These are phyloP conservation scores for Dendrolimus kikuchii DNA, from an alignment of 1,140 invertebrate genomes.

Conservation along the genomic window DNA sequence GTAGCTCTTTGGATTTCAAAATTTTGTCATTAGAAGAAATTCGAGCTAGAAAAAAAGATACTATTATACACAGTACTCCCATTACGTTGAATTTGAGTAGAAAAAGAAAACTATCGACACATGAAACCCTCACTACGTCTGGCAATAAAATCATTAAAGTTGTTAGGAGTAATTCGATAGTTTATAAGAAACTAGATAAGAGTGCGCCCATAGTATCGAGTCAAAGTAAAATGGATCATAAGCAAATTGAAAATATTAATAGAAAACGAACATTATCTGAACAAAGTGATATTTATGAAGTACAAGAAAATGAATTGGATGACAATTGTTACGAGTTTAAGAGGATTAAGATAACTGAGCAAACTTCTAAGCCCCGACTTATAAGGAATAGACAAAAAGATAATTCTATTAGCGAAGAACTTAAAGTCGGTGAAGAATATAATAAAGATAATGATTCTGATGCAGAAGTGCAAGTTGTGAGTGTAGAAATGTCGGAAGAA, in stretches of 20 bases:
- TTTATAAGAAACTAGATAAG: constrained; percentile 55
- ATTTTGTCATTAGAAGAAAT: constrained; percentile 56
- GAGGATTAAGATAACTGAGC: constrained; percentile 48
- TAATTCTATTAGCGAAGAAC: constrained; percentile 29
- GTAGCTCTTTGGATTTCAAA: constrained; percentile 52
- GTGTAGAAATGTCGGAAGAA: constrained; percentile 31
- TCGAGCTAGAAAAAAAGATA: constrained; percentile 46
- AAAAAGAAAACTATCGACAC: constrained; percentile 52
- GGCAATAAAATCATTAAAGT: constrained; percentile 63
- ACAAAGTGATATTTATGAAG: constrained; percentile 45
- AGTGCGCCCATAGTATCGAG: constrained; percentile 22
- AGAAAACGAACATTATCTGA: constrained; percentile 57
- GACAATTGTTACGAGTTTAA: constrained; percentile 62
- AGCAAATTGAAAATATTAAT: constrained; percentile 22
- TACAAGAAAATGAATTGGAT: constrained; percentile 50
- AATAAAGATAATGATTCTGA: constrained; percentile 45
- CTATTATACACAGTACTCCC: constrained; percentile 35
- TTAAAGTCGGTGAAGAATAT: constrained; percentile 16
- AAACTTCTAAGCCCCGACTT: constrained; percentile 44
- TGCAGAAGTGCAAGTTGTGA: constrained; percentile 52
- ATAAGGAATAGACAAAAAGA: constrained; percentile 44
- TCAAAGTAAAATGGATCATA: constrained; percentile 31
- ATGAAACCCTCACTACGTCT: constrained; percentile 50
- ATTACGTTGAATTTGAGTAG: constrained; percentile 47
- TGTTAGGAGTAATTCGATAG: constrained; percentile 58